These are phyloP conservation scores for Calliphora vicina DNA, from an alignment of 1,140 invertebrate species.

Conservation along the genomic window DNA sequence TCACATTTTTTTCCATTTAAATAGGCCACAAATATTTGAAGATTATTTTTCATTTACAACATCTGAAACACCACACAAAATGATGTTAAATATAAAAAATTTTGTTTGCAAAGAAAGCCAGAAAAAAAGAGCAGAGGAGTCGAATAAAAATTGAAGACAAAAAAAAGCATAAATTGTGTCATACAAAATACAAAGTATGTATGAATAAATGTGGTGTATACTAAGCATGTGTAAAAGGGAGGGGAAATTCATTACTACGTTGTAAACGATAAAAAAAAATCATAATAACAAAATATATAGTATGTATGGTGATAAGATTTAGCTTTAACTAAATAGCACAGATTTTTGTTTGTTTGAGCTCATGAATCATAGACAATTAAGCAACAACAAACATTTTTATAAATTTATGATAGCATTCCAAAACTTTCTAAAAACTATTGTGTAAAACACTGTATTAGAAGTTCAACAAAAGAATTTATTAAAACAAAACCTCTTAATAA, in stretches of 20 bases:
- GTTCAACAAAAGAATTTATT: too few species aligned
- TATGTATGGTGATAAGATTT: background rate
- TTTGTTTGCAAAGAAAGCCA: background rate
- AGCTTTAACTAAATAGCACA: background rate
- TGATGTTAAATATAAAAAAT: too few species aligned
- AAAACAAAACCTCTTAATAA: too few species aligned
- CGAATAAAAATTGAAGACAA: too few species aligned
- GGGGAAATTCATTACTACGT: background rate
- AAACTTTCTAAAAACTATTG: too few species aligned
- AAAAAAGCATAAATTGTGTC: conserved; percentile 1
- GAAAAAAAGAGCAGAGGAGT: background rate
- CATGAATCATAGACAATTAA: background rate
- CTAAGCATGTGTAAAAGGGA: background rate
- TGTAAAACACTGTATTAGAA: too few species aligned
- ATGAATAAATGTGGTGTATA: background rate
- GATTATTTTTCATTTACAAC: too few species aligned
- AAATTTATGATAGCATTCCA: too few species aligned
- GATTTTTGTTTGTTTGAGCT: background rate
- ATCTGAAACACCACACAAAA: too few species aligned
- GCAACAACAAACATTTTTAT: background rate
- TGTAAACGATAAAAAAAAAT: background rate
- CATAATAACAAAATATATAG: background rate
- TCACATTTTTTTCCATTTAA: too few species aligned
- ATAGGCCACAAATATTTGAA: too few species aligned
- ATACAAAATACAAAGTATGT: background rate